phyloP scores from a whole-genome alignment of 1,140 invertebrate species.

The Andrena cerasifolii region DNA sequence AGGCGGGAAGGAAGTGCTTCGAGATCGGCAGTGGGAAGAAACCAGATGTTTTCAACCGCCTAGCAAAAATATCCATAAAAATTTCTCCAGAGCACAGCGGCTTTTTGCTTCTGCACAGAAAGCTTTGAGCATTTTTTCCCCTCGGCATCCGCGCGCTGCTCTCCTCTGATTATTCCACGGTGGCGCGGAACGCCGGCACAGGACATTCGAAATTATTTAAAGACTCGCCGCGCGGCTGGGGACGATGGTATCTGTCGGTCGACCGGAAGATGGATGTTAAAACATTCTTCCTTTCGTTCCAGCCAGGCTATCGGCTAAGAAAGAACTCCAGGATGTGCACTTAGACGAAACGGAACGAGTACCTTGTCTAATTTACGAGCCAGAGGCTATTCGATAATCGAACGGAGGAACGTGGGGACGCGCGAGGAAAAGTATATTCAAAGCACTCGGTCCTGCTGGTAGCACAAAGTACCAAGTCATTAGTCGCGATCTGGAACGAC shows the following conservation, averaged over 20 bases:
- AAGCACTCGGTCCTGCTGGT: neutral
- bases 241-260: slow-evolving; percentile 20
- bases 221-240: too few species aligned
- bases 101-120: neutral
- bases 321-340: slow-evolving; percentile 61
- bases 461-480: neutral
- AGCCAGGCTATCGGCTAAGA: slow-evolving; percentile 13
- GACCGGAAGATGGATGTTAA: slow-evolving; percentile 71
- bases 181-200: neutral
- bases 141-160: neutral
- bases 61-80: neutral
- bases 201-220: neutral
- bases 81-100: neutral
- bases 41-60: neutral
- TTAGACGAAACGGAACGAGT: slow-evolving; percentile 68
- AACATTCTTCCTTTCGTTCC: slow-evolving; percentile 48
- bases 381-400: slow-evolving; percentile 24
- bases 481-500: neutral
- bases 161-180: neutral
- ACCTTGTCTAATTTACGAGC: slow-evolving; percentile 71
- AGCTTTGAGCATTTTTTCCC: too few species aligned
- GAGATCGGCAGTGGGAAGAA: neutral
- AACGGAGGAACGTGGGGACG: slow-evolving; percentile 36
- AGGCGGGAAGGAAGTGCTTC: neutral
- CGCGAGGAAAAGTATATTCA: slow-evolving; percentile 17